phyloP scores from a whole-genome alignment of 2,797 vertebrate species.

The Cottoperca gobio region DNA sequence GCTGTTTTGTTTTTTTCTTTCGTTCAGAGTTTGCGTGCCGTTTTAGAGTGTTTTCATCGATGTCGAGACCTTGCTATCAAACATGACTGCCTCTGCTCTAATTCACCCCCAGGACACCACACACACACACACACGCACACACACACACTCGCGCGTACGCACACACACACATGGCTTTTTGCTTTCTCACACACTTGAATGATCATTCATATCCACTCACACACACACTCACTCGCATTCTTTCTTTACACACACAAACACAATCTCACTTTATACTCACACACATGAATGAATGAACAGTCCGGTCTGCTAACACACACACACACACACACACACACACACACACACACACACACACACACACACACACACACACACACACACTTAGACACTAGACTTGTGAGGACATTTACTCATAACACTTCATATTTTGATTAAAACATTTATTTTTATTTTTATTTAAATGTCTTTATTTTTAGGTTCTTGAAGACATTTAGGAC shows the following conservation, averaged over 20 bases:
- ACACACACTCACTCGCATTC: conserved; percentile 34
- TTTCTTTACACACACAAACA: conserved; percentile 16
- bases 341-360: conserved; percentile 1
- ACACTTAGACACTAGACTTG: background rate
- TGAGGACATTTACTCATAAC: conserved; percentile 23
- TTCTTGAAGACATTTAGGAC: no score
- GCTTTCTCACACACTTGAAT: conserved; percentile 49
- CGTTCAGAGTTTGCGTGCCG: conserved; percentile 87
- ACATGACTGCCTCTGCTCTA: conserved; percentile 89
- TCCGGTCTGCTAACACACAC: conserved; percentile 11
- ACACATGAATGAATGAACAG: conserved; percentile 32
- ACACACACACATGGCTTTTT: conserved; percentile 26
- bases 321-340: conserved; percentile 1
- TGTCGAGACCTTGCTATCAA: conserved; percentile 92
- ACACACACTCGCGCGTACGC: conserved; percentile 55
- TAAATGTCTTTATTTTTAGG: no score
- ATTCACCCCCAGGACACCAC: conserved; percentile 81
- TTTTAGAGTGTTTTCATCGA: conserved; percentile 94
- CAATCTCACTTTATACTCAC: background rate
- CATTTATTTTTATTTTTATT: no score
- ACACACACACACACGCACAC: conserved; percentile 46
- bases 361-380: background rate
- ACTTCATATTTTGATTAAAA: no score
- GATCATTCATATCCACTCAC: conserved; percentile 46
- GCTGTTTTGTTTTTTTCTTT: conserved; percentile 74